phyloP scores from a whole-genome alignment of 2,113 vertebrate genomes.

The Oncorhynchus masou region DNA sequence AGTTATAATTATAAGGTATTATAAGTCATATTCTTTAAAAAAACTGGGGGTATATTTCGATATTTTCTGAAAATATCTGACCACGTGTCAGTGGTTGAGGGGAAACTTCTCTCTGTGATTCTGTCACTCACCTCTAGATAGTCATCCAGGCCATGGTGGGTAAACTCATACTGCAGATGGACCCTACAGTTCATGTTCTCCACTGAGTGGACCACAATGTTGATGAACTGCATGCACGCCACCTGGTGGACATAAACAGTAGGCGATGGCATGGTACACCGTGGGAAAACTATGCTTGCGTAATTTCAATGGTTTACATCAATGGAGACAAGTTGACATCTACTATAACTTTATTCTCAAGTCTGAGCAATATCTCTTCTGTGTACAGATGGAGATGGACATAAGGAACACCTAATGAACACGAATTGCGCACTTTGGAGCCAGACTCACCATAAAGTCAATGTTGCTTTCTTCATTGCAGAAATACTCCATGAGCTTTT shows the following conservation, averaged over 20 bases:
- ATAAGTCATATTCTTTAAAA: too few species aligned
- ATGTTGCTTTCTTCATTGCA: slow-evolving; percentile 87
- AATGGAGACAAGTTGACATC: too few species aligned
- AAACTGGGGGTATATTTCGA: not conserved
- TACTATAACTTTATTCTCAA: not conserved
- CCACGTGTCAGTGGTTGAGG: too few species aligned
- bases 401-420: not conserved
- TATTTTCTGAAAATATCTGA: not conserved
- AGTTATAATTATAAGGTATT: too few species aligned
- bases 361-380: not conserved
- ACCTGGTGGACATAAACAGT: slow-evolving; percentile 71
- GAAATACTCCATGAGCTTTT: slow-evolving; percentile 94
- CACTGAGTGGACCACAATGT: slow-evolving; percentile 96
- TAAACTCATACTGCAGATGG: slow-evolving; percentile 93
- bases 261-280: too few species aligned
- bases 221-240: slow-evolving; percentile 98
- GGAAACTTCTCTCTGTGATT: not conserved
- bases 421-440: not conserved
- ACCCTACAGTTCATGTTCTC: slow-evolving; percentile 98
- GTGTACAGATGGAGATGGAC: not conserved
- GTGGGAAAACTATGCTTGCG: too few species aligned
- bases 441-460: slow-evolving; percentile 88
- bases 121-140: slow-evolving; percentile 82
- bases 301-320: too few species aligned
- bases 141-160: slow-evolving; percentile 84